Conservation (phyloP, 2,888 invertebrate genomes). For the Stenodera caucasica region DNA sequence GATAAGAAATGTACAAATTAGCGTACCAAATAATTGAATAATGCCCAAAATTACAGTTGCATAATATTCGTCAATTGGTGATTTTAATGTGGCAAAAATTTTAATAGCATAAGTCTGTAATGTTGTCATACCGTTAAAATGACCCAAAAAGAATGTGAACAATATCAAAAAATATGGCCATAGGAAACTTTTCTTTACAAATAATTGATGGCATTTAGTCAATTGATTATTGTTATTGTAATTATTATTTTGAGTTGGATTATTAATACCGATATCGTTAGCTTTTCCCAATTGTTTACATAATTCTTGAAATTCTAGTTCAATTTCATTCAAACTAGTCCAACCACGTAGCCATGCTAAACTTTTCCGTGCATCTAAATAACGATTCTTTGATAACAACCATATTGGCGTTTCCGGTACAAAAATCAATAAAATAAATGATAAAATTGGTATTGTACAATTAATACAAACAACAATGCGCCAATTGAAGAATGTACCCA, state of each 20-base stretch:
- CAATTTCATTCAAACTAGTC: constrained; percentile 65
- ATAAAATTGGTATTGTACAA: constrained; percentile 63
- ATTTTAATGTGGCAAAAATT: constrained; percentile 70
- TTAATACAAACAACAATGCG: constrained; percentile 70
- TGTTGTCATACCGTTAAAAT: constrained; percentile 76
- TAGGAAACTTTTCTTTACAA: constrained; percentile 65
- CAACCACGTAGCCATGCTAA: constrained; percentile 82
- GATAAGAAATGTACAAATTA: constrained; percentile 67
- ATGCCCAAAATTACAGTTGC: constrained; percentile 74
- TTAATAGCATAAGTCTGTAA: constrained; percentile 74
- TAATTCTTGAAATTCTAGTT: constrained; percentile 61
- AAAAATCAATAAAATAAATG: constrained; percentile 66
- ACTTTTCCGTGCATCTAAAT: constrained; percentile 66
- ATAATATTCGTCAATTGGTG: constrained; percentile 75
- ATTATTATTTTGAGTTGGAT: constrained; percentile 22
- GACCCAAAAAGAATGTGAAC: constrained; percentile 70
- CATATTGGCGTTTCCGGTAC: constrained; percentile 82
- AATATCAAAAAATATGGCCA: constrained; percentile 69
- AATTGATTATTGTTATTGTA: constrained; percentile 11
- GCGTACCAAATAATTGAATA: constrained; percentile 69
- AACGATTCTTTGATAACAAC: constrained; percentile 68
- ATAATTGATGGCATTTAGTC: too few relatives aligned
- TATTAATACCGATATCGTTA: constrained; percentile 30
- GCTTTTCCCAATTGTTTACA: constrained; percentile 35
- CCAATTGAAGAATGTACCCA: constrained; percentile 74